These are phyloP conservation scores for Momotus momota DNA, from an alignment of 2,797 vertebrate species.

Conservation along the genomic window DNA sequence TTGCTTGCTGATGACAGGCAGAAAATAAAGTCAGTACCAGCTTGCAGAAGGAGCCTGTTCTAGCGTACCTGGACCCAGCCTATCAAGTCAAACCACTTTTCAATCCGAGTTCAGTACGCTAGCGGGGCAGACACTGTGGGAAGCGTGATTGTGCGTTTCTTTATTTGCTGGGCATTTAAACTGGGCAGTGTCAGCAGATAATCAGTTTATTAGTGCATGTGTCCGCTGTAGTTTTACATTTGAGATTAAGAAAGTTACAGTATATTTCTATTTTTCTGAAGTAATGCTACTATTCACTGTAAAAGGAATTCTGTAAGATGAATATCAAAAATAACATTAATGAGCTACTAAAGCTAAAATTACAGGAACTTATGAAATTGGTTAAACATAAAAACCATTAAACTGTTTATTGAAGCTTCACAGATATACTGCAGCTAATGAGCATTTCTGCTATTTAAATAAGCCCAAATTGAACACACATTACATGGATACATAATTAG, in stretches of 20 bases:
- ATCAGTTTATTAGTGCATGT: background rate
- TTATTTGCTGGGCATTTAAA: background rate
- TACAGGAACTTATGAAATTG: conserved; percentile 86
- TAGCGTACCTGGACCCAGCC: background rate
- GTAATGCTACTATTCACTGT: conserved; percentile 64
- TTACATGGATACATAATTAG: conserved; percentile 88
- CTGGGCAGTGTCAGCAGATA: background rate
- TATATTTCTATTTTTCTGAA: conserved; percentile 65
- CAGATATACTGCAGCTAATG: conserved; percentile 86
- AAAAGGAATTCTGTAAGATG: conserved; percentile 77
- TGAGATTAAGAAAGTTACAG: conserved; percentile 51
- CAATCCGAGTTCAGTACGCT: background rate
- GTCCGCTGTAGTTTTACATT: background rate
- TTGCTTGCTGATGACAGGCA: background rate
- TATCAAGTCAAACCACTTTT: background rate
- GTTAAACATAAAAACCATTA: conserved; percentile 89
- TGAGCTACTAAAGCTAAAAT: conserved; percentile 85
- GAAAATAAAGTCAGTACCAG: background rate
- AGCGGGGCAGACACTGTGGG: background rate
- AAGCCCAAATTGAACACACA: conserved; percentile 86
- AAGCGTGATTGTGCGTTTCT: background rate
- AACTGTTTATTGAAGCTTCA: conserved; percentile 87
- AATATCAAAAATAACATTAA: conserved; percentile 86
- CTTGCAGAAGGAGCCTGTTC: background rate
- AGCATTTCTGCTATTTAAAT: conserved; percentile 88